Percentiles rank a stretch among this genome's conserved stretches.
phyloP scores from a whole-genome alignment of 2,113 vertebrate species.

The Arizona elegans region DNA sequence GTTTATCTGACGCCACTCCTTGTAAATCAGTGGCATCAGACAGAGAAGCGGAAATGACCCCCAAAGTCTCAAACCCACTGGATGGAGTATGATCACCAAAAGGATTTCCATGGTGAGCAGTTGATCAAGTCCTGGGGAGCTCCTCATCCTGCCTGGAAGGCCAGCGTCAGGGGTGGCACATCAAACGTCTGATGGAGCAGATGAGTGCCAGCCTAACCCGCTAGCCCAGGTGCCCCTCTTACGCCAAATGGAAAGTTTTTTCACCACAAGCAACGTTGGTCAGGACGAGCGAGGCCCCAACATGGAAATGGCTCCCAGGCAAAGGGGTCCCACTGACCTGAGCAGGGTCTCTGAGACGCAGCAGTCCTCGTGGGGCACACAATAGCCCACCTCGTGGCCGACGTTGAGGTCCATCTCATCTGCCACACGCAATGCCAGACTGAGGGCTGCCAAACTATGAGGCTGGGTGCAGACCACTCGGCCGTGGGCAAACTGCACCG shows the following conservation, averaged over 20 bases:
- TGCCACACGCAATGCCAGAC: constrained; percentile 85
- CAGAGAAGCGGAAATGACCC: not conserved
- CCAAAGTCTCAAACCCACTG: not conserved
- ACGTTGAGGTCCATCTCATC: constrained; percentile 97
- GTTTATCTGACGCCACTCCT: not conserved
- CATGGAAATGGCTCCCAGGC: not conserved
- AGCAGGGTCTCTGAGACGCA: constrained; percentile 87
- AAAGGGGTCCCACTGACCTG: constrained; percentile 69
- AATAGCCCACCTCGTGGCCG: constrained; percentile 93
- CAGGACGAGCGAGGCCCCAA: not conserved
- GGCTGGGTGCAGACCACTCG: constrained; percentile 88
- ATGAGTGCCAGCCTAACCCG: not conserved
- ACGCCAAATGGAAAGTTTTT: not conserved
- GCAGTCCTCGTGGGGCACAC: constrained; percentile 88
- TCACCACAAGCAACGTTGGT: not conserved
- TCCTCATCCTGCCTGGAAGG: not conserved
- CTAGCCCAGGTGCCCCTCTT: not conserved
- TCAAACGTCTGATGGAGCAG: not conserved
- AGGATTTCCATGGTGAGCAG: not conserved
- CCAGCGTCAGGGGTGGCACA: not conserved
- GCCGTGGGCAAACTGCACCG: constrained; percentile 80
- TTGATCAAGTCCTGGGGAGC: not conserved
- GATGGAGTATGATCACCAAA: not conserved
- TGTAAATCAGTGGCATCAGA: not conserved
- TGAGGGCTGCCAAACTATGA: constrained; percentile 80